Evolutionary conservation across 2,888 invertebrate genomes (phyloP), one percentile per base, ranked within the genome.

Genomic region (Phymatocera aterrima): DNA sequence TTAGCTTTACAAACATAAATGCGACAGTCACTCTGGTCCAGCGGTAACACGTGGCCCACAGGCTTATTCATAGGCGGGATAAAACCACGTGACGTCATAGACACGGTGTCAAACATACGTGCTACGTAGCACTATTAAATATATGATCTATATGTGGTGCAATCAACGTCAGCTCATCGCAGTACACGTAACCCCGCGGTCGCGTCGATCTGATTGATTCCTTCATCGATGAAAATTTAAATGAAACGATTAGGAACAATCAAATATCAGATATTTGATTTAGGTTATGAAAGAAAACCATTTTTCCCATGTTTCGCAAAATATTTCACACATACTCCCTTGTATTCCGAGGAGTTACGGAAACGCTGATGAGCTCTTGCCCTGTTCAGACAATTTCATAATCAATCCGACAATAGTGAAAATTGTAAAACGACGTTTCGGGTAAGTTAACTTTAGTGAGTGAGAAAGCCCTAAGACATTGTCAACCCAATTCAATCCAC

Each of bases 1-100:
- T 57, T 21, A 40, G 10, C 75, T 75, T 60, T 15, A 34, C n/a
- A 54, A 60, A 57, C n/a, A n/a, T n/a, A n/a, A n/a, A n/a, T n/a
- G n/a, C 54, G 43, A 75, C 57, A 60, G 75, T 75, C 75, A 57
- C 24, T 43, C 21, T 54, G 72, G 34, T 51, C 43, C 68, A 68
- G 43, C 68, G 15, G 43, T 34, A 34, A 31, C 72, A 72, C 72
- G 72, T 72, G 72, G 72, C 51, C 72, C 61, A 31, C 31, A 72
- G 34, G 51, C 72, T 72, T 43, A 72, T 51, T 68, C 68, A 68
- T 68, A n/a, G 28, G 68, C 24, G 46, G 43, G 51, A 51, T 51
- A 51, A 48, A 51, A 51, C 72, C 48, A 18, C 51, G 34, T 72
- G 31, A 72, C 34, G 34, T 68, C 68, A 68, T 43, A 28, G 24